Conservation (phyloP, 2,797 vertebrate species). For the Arnoldichthys spilopterus region DNA sequence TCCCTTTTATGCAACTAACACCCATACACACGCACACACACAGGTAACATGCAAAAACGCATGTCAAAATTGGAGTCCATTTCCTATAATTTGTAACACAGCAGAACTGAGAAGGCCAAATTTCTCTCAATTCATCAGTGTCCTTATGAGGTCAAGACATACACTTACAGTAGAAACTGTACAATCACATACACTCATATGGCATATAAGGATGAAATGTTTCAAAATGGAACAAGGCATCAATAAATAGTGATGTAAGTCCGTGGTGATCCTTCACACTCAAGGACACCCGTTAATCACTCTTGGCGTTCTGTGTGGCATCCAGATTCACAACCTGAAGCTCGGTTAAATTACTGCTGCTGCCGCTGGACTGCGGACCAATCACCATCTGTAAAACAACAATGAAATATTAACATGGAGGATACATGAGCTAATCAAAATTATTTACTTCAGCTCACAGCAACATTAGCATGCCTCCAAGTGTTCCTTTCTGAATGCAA, state of each 20-base stretch:
- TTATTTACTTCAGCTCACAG: slow-evolving; percentile 32
- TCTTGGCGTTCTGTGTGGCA: slow-evolving; percentile 87
- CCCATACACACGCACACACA: slow-evolving; percentile 61
- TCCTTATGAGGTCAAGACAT: slow-evolving; percentile 59
- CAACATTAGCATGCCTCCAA: slow-evolving; percentile 34
- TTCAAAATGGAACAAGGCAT: slow-evolving; percentile 84
- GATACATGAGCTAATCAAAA: slow-evolving; percentile 37
- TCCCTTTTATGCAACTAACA: slow-evolving; percentile 8
- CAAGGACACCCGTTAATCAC: slow-evolving; percentile 79
- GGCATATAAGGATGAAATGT: slow-evolving; percentile 60
- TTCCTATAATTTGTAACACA: slow-evolving; percentile 25
- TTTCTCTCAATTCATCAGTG: slow-evolving; percentile 35
- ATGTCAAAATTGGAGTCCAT: slow-evolving; percentile 43
- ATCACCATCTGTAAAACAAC: slow-evolving; percentile 91
- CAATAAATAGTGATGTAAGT: slow-evolving; percentile 93
- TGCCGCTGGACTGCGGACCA: slow-evolving; percentile 92
- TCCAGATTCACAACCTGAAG: slow-evolving; percentile 96
- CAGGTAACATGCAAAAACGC: slow-evolving; percentile 54
- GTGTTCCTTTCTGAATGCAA: background rate
- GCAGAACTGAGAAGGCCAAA: slow-evolving; percentile 33
- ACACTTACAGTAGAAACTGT: slow-evolving; percentile 54
- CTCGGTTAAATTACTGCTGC: slow-evolving; percentile 94
- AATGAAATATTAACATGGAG: slow-evolving; percentile 37
- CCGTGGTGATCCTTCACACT: slow-evolving; percentile 65
- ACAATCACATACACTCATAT: slow-evolving; percentile 68